Percentiles rank a stretch among this genome's conserved stretches.
These are phyloP conservation scores for Brienomyrus brachyistius DNA, from an alignment of 2,113 vertebrate species.

Conservation along the genomic window DNA sequence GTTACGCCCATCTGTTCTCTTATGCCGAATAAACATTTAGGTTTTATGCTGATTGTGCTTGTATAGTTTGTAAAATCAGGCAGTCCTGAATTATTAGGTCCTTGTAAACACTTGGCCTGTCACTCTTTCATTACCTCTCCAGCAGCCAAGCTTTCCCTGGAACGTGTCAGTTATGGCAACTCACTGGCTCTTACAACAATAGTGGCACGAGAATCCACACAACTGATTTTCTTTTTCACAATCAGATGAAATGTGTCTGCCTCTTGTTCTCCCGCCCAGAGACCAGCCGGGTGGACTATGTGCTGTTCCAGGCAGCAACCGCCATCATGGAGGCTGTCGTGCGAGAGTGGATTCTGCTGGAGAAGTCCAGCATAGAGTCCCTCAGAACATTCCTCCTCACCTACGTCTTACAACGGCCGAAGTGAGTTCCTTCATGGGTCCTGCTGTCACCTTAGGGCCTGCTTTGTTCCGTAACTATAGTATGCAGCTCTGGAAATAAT, in stretches of 20 bases:
- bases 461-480: not conserved
- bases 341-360: constrained; percentile 94
- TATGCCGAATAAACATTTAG: not conserved
- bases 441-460: not conserved
- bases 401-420: constrained; percentile 96
- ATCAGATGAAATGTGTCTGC: not conserved
- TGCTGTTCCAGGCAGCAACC: constrained; percentile 96
- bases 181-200: not conserved
- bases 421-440: constrained; percentile 65
- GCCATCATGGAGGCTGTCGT: constrained; percentile 98
- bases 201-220: not conserved
- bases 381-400: constrained; percentile 94
- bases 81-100: not conserved
- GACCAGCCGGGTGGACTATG: constrained; percentile 99
- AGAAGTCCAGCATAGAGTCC: constrained; percentile 92
- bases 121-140: not conserved
- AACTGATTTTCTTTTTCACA: not conserved
- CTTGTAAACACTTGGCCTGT: not conserved
- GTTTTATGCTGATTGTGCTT: not conserved
- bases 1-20: not conserved
- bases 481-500: not conserved
- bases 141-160: not conserved
- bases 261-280: constrained; percentile 61
- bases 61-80: not conserved
- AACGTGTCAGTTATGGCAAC: not conserved